Evolutionary conservation across 2,797 vertebrate genomes (phyloP), one percentile per base, ranked within the genome.

Genomic region (Poecilia picta): DNA sequence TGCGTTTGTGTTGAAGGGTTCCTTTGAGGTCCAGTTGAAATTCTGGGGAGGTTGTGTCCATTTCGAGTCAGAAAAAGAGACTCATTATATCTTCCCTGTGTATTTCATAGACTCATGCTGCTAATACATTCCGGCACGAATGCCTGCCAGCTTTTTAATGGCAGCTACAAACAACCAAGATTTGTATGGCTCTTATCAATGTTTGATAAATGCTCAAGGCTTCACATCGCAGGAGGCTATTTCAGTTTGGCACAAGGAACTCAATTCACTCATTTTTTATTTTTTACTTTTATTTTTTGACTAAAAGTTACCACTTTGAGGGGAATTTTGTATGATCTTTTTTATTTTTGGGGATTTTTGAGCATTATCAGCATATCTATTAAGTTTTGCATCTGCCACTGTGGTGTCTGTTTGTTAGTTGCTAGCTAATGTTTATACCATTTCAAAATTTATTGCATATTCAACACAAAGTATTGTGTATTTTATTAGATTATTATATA

Each of bases 141-240:
- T 72, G 93, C 94, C 93, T 91, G 94, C 94, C 94, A 93, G 92
- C 90, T 93, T 91, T 85, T 85, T 91, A 92, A 90, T 95, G 96
- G 95, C 94, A 94, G 88, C 95, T 94, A 96, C 94, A 95, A 96
- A 97, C 95, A 95, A 93, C 88, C 91, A 93, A 62, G 74, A 80
- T 90, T 96, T 96, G 95, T 96, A 95, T 95, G 94, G 95, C 94
- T 96, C 96, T 95, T 94, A 96, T 97, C 95, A 96, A 95, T 96
- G 96, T 96, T 96, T 97, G 95, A 97, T 97, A 95, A 96, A 96
- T 85, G 93, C 93, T 94, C 87, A 82, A 4, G 93, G 96, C 96
- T 93, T 92, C 91, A 91, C 95, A 92, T 79, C 72, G 84, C 87
- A 91, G 86, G 46, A 77, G 53, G 88, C 88, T 93, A 91, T 91